A percentile compares a stretch with the other conserved stretches of the same genome.
These are phyloP conservation scores for Alethe diademata DNA, from an alignment of 2,113 vertebrate genomes.

Conservation along the genomic window DNA sequence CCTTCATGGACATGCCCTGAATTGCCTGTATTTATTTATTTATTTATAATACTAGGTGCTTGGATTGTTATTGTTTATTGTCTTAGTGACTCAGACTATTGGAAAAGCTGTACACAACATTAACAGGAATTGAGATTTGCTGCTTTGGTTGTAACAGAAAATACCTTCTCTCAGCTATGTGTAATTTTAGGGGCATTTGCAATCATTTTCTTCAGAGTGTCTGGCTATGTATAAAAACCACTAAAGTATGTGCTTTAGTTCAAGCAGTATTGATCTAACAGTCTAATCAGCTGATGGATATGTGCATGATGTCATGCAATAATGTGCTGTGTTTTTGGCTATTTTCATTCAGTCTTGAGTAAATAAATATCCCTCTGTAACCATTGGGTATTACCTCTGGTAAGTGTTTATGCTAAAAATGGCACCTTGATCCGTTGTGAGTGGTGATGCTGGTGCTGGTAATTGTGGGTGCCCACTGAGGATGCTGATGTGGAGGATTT, in stretches of 20 bases:
- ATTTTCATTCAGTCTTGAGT: accelerated
- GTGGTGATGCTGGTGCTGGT: neutral
- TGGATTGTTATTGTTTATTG: neutral
- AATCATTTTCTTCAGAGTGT: neutral
- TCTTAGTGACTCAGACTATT: neutral
- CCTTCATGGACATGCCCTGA: neutral
- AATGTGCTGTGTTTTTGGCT: neutral
- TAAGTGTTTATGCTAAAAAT: neutral
- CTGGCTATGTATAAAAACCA: neutral
- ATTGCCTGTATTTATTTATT: neutral
- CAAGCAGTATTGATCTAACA: neutral
- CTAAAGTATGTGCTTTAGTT: neutral
- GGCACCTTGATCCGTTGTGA: neutral
- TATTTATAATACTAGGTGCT: neutral
- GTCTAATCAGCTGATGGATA: neutral
- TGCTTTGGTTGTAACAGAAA: neutral
- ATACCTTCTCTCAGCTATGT: neutral
- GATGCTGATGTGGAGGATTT: neutral
- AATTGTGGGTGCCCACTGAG: accelerated
- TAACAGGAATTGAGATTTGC: neutral
- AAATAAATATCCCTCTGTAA: neutral
- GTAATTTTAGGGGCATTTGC: neutral
- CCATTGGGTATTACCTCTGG: accelerated
- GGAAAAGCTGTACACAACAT: neutral
- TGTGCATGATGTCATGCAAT: accelerated